These are phyloP conservation scores for Mormoops blainvillei DNA, from an alignment of 2,113 vertebrate genomes.

Conservation along the genomic window DNA sequence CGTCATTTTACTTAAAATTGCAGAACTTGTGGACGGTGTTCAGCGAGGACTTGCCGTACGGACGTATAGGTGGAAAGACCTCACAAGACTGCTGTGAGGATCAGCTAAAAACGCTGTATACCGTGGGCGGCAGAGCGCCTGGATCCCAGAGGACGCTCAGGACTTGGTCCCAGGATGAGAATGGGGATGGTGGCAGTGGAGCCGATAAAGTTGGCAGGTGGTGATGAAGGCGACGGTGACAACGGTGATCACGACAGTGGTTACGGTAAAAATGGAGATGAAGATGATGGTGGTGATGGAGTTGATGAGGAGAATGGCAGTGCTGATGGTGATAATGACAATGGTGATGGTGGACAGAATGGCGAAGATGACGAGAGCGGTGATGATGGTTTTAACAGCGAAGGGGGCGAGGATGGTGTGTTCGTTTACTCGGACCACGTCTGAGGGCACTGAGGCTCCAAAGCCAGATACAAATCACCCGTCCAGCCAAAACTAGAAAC, in stretches of 20 bases:
- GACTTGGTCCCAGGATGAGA: not conserved
- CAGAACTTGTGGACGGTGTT: not conserved
- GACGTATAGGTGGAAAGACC: accelerated
- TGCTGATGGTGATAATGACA: not conserved
- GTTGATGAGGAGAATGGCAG: not conserved
- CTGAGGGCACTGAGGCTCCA: not conserved
- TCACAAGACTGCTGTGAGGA: accelerated
- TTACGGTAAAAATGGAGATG: too few relatives aligned
- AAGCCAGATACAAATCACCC: not conserved
- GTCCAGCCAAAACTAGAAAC: not conserved
- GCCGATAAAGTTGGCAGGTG: not conserved
- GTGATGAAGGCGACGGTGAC: not conserved
- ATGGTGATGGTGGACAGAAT: not conserved
- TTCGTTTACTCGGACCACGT: not conserved
- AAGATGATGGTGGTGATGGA: not conserved
- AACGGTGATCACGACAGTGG: too few relatives aligned
- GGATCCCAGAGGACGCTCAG: accelerated
- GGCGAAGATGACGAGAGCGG: not conserved
- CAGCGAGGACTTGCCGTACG: not conserved
- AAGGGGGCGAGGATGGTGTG: too few relatives aligned
- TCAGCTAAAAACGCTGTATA: not conserved
- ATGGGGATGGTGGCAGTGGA: accelerated
- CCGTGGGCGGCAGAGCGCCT: not conserved
- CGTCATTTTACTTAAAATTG: not conserved
- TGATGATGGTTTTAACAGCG: not conserved